Conservation (phyloP, 2,113 vertebrate species). For the Cygnus atratus region DNA sequence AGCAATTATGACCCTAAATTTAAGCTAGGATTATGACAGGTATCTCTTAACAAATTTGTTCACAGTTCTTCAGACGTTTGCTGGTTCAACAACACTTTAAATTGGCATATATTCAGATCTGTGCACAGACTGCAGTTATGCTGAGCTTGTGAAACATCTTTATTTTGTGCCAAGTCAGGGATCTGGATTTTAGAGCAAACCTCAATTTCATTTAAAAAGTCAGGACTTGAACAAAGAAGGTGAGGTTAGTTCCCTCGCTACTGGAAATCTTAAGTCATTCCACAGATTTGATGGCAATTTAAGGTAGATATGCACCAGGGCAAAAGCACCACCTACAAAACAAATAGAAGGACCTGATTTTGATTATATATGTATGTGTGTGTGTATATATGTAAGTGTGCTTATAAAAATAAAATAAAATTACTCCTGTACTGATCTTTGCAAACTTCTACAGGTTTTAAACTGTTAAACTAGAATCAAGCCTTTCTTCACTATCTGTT, state of each 20-base stretch:
- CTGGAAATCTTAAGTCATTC: background rate
- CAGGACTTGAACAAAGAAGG: background rate
- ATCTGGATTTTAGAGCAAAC: background rate
- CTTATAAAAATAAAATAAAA: background rate
- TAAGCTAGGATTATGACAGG: background rate
- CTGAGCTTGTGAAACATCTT: background rate
- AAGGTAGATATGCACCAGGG: background rate
- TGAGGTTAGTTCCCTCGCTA: background rate
- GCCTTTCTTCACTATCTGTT: background rate
- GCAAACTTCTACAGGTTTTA: background rate
- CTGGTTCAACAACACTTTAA: background rate
- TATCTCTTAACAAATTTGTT: background rate
- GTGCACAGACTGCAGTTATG: background rate
- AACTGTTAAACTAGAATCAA: background rate
- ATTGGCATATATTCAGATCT: background rate
- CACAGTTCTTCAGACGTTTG: conserved; percentile 20
- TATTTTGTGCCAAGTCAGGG: background rate
- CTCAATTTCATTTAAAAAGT: background rate
- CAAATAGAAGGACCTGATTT: background rate
- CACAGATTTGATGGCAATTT: background rate
- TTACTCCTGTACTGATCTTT: background rate
- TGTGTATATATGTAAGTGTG: background rate
- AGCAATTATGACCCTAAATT: conserved; percentile 3
- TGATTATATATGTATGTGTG: background rate
- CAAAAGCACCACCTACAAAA: background rate